Evolutionary conservation across 2,797 vertebrate genomes (phyloP), one percentile per base, ranked within the genome.

Genomic region (Danio kyathit): DNA sequence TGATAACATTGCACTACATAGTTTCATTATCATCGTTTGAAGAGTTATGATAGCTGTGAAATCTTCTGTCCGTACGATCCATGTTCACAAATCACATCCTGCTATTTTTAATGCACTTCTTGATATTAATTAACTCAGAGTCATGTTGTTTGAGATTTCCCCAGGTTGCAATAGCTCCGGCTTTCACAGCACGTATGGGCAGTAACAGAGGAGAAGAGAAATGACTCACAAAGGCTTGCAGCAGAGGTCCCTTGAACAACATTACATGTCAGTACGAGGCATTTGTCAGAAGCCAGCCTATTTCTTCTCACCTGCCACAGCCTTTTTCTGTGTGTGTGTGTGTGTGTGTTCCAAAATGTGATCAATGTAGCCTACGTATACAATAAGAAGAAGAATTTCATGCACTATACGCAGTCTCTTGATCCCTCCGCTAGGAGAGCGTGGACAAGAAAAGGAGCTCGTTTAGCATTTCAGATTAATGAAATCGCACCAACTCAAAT

Each of bases 211-310:
- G 57, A 61, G 74, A 71, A 82, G 83, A 84, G 51, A 81, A 86
- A 86, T 83, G 81, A 80, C 40, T 79, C 52, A 72, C 19, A 57
- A 65, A 16, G 46, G 75, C 63, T 57, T 19, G 63, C 74, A 51
- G 82, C 66, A 14, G 49, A 74, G 69, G 81, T 87, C 87, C 86
- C 86, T 83, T 82, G 83, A 86, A 88, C 81, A 80, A 79, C 83
- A 86, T 87, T 84, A 82, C 77, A 77, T 80, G 79, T 77, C 72
- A 52, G 74, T 78, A 67, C 60, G 74, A 82, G 56, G 41, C 82
- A 83, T 83, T 79, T 86, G 74, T 85, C 77, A 82, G 70, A 16
- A 38, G 71, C 56, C 75, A 81, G 79, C 81, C 81, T 77, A 74
- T 81, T 85, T 75, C 79, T 82, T 61, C 56, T 51, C 38, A 76